Evolutionary conservation across 2,113 vertebrate species (phyloP).

Genomic region (Panthera leo): DNA sequence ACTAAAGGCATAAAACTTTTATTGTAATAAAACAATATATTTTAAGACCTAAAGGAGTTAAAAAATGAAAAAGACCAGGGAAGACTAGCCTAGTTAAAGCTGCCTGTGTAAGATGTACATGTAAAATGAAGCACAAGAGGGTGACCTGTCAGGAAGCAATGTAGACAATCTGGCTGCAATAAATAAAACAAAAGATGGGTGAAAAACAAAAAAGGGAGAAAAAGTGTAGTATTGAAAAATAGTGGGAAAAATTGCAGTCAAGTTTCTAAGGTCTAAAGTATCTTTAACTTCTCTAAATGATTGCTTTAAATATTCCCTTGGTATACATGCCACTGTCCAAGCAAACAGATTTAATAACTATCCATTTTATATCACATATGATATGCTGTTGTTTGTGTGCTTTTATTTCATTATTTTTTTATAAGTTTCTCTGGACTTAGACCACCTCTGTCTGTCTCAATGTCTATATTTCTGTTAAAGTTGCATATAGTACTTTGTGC

Average conservation of each 20-base stretch:
- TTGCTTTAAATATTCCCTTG: constrained; percentile 15
- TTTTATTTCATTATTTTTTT: constrained; percentile 40
- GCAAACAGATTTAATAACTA: neutral
- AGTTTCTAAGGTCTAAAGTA: neutral
- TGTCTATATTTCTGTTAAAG: neutral
- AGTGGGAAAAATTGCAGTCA: neutral
- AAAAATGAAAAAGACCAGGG: neutral
- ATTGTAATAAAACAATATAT: neutral
- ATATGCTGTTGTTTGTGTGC: neutral
- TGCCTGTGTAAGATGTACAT: neutral
- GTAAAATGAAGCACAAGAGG: neutral
- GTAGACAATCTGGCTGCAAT: neutral
- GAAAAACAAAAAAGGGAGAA: neutral
- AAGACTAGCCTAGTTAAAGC: constrained; percentile 13
- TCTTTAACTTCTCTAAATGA: neutral
- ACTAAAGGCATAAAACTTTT: neutral
- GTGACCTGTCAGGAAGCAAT: neutral
- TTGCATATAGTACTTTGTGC: neutral
- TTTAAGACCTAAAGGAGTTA: neutral
- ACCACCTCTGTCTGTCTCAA: neutral
- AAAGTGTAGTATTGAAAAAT: neutral
- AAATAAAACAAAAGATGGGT: neutral
- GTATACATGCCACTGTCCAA: neutral
- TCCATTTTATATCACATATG: neutral
- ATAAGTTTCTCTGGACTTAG: neutral